Evolutionary conservation across 2,113 vertebrate genomes (phyloP).

Genomic region (Todiramphus saurophagus): DNA sequence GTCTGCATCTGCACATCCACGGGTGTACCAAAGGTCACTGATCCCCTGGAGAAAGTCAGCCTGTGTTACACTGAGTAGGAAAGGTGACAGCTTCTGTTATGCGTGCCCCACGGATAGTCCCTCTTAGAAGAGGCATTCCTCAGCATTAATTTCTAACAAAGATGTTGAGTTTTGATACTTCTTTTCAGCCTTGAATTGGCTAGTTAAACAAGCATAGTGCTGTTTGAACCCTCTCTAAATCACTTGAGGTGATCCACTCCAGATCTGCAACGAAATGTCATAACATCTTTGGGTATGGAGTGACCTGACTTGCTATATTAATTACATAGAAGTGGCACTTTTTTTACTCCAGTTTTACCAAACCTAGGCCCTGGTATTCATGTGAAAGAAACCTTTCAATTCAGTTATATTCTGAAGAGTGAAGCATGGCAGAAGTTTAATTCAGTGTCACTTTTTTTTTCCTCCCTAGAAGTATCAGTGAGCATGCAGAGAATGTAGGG

Average conservation of each 20-base stretch:
- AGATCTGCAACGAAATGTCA: not conserved
- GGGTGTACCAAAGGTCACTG: not conserved
- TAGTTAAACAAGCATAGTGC: not conserved
- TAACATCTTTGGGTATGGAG: not conserved
- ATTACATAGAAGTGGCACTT: not conserved
- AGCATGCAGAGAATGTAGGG: not conserved
- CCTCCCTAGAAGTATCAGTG: not conserved
- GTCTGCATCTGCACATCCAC: fast-evolving
- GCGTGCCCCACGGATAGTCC: not conserved
- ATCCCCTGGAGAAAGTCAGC: not conserved
- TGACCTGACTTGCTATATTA: not conserved
- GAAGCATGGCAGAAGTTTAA: not conserved
- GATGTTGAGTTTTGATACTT: not conserved
- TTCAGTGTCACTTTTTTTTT: not conserved
- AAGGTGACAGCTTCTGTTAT: not conserved
- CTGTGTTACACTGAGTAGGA: not conserved
- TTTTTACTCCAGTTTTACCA: not conserved
- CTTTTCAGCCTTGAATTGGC: not conserved
- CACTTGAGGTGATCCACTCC: not conserved
- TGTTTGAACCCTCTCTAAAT: not conserved
- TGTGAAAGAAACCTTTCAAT: not conserved
- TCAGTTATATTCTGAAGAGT: not conserved
- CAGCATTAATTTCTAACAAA: not conserved
- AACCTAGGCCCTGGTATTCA: not conserved
- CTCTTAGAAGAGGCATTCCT: not conserved